A percentile compares a stretch with the other conserved stretches of the same genome.
phyloP scores from a whole-genome alignment of 2,113 vertebrate species.

The Tauraco erythrolophus region DNA sequence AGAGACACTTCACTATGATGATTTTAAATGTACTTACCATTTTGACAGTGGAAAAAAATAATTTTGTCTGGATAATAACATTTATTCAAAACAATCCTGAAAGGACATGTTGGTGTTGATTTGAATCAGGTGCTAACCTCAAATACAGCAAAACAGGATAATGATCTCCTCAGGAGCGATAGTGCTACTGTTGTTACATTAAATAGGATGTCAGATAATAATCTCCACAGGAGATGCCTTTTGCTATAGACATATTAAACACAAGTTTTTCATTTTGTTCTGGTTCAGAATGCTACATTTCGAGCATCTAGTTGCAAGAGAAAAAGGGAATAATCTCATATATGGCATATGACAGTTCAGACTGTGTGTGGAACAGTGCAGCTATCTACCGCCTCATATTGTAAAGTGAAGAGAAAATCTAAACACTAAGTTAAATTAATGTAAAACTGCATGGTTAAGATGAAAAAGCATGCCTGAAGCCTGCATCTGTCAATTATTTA shows the following conservation, averaged over 20 bases:
- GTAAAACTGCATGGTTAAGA: neutral
- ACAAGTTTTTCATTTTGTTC: neutral
- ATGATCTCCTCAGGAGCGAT: neutral
- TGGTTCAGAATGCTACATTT: constrained; percentile 18
- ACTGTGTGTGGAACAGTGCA: neutral
- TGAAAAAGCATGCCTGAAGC: constrained; percentile 28
- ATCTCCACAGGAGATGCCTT: neutral
- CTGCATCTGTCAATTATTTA: constrained; percentile 44
- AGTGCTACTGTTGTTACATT: neutral
- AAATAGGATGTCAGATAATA: neutral
- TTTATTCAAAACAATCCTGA: neutral
- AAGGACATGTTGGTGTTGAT: neutral
- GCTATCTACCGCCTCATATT: neutral
- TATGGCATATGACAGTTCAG: neutral
- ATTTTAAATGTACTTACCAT: neutral
- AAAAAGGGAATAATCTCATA: neutral
- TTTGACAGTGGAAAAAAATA: neutral
- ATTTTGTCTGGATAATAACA: neutral
- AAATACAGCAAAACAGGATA: neutral
- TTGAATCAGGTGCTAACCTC: neutral
- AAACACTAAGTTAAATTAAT: constrained; percentile 43
- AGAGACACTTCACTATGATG: neutral
- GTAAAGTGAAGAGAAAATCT: constrained; percentile 10
- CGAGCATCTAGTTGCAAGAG: neutral
- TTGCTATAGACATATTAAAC: neutral